These are phyloP conservation scores for Sparus aurata DNA, from an alignment of 2,797 vertebrate genomes.

Conservation along the genomic window DNA sequence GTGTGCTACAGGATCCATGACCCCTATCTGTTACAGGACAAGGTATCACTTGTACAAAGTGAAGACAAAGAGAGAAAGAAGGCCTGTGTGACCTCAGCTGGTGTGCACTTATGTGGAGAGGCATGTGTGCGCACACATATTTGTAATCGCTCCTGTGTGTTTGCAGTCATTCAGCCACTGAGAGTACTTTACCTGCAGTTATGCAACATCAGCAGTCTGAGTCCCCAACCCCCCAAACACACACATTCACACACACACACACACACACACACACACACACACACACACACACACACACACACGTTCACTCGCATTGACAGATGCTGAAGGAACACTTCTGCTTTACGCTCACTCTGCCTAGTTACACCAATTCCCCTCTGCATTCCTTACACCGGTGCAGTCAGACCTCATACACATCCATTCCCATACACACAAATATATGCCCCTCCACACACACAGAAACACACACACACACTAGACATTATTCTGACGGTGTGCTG, in stretches of 20 bases:
- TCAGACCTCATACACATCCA: constrained; percentile 60
- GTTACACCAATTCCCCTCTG: constrained; percentile 75
- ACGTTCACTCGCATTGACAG: constrained; percentile 38
- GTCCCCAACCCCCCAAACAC: constrained; percentile 21
- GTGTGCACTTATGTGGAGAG: constrained; percentile 26
- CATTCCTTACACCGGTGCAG: constrained; percentile 68
- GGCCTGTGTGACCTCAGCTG: constrained; percentile 58
- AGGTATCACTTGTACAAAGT: constrained; percentile 66
- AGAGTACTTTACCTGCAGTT: constrained; percentile 72
- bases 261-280: constrained; percentile 30
- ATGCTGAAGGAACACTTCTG: constrained; percentile 66
- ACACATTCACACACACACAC: constrained; percentile 34
- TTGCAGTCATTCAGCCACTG: constrained; percentile 61
- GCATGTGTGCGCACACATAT: constrained; percentile 29
- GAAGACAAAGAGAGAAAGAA: constrained; percentile 55
- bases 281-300: constrained; percentile 39
- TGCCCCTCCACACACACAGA: constrained; percentile 34
- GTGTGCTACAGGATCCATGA: constrained; percentile 61
- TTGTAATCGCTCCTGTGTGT: constrained; percentile 61
- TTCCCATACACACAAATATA: constrained; percentile 46
- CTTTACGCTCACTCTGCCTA: constrained; percentile 63
- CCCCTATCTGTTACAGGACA: constrained; percentile 72
- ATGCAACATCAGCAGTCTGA: constrained; percentile 75
- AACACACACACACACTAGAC: constrained; percentile 43
- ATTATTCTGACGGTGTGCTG: constrained; percentile 68